Conservation (phyloP, 2,113 vertebrate genomes). For the Periophthalmodon schlosseri region DNA sequence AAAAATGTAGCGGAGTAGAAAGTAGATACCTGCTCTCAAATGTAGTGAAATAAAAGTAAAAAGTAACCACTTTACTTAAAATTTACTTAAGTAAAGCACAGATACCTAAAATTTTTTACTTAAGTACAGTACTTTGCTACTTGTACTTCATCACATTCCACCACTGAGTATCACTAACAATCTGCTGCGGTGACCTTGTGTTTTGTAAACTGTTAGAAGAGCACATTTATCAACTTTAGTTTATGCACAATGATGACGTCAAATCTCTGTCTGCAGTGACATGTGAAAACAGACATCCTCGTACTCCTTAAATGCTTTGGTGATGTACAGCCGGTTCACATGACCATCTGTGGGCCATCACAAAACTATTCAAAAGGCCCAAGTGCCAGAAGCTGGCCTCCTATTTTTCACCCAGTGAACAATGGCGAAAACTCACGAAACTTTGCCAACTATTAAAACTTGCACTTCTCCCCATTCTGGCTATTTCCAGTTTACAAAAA, state of each 20-base stretch:
- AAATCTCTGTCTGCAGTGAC: slow-evolving; percentile 5
- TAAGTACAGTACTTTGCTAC: too few species aligned
- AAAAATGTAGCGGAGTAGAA: too few species aligned
- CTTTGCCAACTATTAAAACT: too few species aligned
- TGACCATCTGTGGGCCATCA: background rate
- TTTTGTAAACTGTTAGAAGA: slow-evolving; percentile 1
- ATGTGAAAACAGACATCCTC: background rate
- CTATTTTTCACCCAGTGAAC: too few species aligned
- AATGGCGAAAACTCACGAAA: too few species aligned
- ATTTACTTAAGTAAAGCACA: too few species aligned
- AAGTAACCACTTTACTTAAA: too few species aligned
- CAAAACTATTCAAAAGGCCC: background rate
- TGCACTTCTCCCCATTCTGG: too few species aligned
- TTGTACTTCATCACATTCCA: too few species aligned
- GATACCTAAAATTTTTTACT: background rate
- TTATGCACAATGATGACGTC: background rate
- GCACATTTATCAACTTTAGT: slow-evolving; percentile 1
- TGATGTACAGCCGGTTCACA: background rate
- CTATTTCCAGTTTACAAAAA: too few species aligned
- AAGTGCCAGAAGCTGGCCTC: background rate
- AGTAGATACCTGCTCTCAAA: too few species aligned
- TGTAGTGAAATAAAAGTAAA: too few species aligned
- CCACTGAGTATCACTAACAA: background rate
- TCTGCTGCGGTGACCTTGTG: slow-evolving; percentile 12
- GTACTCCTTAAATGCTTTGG: background rate